phyloP scores from a whole-genome alignment of 2,888 invertebrate genomes.

The Axea sp. region DNA sequence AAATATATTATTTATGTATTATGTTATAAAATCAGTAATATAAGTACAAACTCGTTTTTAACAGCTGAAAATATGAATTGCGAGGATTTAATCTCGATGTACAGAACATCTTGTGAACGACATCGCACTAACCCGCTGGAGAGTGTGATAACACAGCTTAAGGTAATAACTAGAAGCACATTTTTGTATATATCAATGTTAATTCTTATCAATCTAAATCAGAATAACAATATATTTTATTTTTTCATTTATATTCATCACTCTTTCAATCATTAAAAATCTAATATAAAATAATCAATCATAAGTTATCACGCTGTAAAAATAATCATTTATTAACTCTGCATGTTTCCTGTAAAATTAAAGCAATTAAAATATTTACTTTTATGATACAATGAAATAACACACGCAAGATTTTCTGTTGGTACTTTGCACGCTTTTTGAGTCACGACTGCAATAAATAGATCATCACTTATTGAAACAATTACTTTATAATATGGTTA shows the following conservation, averaged over 20 bases:
- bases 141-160: constrained; percentile 86
- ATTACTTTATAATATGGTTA: constrained; percentile 59
- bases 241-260: neutral
- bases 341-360: constrained; percentile 26
- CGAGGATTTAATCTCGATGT: constrained; percentile 86
- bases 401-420: constrained; percentile 31
- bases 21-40: constrained; percentile 31
- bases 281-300: too few relatives aligned
- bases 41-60: constrained; percentile 73
- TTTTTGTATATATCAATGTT: constrained; percentile 35
- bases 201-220: constrained; percentile 29
- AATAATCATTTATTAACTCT: neutral
- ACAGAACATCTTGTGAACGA: constrained; percentile 86
- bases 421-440: constrained; percentile 50
- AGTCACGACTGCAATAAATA: constrained; percentile 47
- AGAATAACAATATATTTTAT: constrained; percentile 1
- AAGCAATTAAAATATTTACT: constrained; percentile 13
- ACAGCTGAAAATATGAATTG: constrained; percentile 84
- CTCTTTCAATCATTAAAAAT: too few relatives aligned
- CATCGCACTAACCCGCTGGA: constrained; percentile 86
- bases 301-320: too few relatives aligned
- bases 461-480: constrained; percentile 59
- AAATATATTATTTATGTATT: constrained; percentile 30
- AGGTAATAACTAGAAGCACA: constrained; percentile 80
- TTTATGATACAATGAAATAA: constrained; percentile 20